Percentiles rank a stretch among this genome's conserved stretches.
phyloP scores from a whole-genome alignment of 2,888 invertebrate species.

The Aphidoletes aphidimyza region DNA sequence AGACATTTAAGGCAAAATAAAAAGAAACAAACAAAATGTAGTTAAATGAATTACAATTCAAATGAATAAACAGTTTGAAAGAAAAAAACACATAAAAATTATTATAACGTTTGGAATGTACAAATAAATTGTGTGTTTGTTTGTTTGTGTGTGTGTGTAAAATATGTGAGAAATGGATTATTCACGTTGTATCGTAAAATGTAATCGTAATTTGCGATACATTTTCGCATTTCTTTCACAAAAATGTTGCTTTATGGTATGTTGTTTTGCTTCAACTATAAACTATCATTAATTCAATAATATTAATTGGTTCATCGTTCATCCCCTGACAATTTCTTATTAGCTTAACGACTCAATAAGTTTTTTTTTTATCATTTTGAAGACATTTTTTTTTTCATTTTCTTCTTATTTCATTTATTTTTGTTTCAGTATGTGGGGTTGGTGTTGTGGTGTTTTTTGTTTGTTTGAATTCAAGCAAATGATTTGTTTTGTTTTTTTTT shows the following conservation, averaged over 20 bases:
- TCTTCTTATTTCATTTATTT: not conserved
- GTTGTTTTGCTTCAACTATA: constrained; percentile 26
- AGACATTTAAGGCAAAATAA: no score
- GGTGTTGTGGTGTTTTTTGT: no score
- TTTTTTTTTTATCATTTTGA: not conserved
- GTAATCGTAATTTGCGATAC: not conserved
- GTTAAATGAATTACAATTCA: not conserved
- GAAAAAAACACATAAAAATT: no score
- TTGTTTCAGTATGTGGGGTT: not conserved
- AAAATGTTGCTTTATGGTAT: not conserved
- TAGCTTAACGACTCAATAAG: constrained; percentile 29
- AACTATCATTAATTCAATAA: constrained; percentile 34
- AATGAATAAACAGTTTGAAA: not conserved
- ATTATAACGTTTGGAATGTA: constrained; percentile 39
- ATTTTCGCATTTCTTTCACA: not conserved
- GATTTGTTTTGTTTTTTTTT: no score
- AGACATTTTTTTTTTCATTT: not conserved
- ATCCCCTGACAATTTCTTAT: constrained; percentile 50
- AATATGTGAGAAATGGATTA: no score
- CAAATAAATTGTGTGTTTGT: constrained; percentile 10
- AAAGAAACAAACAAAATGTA: not conserved
- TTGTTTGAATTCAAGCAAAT: no score
- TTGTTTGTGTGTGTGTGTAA: not conserved
- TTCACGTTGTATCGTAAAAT: no score
- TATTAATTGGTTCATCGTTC: constrained; percentile 50